These are phyloP conservation scores for Marisa cornuarietis DNA, from an alignment of 1,140 invertebrate species.

Conservation along the genomic window DNA sequence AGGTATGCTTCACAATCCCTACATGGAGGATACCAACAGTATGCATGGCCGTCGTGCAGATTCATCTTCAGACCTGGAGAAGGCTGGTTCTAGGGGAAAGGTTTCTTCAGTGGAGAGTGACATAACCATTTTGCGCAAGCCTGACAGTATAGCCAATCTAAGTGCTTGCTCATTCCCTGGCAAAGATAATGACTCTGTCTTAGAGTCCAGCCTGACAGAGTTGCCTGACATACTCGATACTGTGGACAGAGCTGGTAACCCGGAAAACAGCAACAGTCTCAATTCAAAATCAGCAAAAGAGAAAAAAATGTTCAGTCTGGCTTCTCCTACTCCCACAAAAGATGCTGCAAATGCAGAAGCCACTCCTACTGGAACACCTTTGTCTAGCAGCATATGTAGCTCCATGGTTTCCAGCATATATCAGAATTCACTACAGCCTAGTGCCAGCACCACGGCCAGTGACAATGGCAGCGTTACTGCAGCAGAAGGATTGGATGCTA, in stretches of 20 bases:
- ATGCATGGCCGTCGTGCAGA: no score
- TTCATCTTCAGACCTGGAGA: no score
- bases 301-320: neutral
- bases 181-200: neutral
- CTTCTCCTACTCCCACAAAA: neutral
- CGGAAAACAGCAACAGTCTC: neutral
- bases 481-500: neutral
- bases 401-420: slow-evolving; percentile 63
- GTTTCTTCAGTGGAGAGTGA: slow-evolving; percentile 56
- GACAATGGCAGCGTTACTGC: neutral
- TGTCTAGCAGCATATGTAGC: slow-evolving; percentile 53
- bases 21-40: no score
- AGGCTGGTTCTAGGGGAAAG: neutral
- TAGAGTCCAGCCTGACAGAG: neutral
- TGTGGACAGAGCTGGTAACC: neutral
- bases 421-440: slow-evolving; percentile 41
- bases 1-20: no score
- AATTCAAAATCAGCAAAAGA: neutral
- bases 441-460: neutral
- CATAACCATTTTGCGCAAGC: slow-evolving; percentile 56
- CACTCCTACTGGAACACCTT: slow-evolving; percentile 49
- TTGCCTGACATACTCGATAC: neutral
- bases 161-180: no score
- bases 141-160: slow-evolving; percentile 51
- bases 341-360: slow-evolving; percentile 24